Evolutionary conservation across 2,113 vertebrate genomes (phyloP).

Genomic region (Spilogale gracilis): DNA sequence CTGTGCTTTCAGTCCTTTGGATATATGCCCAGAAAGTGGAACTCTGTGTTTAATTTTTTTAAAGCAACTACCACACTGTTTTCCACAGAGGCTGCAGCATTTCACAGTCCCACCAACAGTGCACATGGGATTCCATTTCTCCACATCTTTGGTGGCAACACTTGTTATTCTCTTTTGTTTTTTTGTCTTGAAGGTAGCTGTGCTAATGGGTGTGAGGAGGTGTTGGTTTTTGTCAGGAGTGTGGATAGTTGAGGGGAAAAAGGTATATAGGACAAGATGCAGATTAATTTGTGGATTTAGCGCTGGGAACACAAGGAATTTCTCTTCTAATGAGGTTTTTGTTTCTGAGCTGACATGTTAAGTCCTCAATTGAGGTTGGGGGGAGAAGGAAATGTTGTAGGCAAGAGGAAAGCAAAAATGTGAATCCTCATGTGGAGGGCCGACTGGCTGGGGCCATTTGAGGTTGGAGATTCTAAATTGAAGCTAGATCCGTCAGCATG

Average conservation of each 20-base stretch:
- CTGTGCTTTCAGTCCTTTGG: background rate
- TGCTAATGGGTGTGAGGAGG: background rate
- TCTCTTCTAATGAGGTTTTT: background rate
- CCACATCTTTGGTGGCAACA: background rate
- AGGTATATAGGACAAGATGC: background rate
- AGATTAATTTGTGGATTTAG: background rate
- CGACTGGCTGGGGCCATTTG: background rate
- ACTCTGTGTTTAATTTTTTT: background rate
- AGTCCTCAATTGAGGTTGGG: background rate
- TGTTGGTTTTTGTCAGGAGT: background rate
- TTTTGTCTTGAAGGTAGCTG: background rate
- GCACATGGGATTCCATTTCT: background rate
- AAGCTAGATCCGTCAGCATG: background rate
- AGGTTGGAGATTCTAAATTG: background rate
- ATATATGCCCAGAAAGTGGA: background rate
- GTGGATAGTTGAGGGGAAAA: background rate
- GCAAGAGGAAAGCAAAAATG: background rate
- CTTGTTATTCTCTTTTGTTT: background rate
- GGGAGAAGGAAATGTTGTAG: background rate
- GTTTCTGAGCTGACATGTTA: background rate
- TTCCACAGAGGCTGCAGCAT: background rate
- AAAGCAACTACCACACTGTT: background rate
- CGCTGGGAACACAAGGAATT: background rate
- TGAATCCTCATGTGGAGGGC: background rate
- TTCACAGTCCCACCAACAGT: background rate